phyloP scores from a whole-genome alignment of 1,140 invertebrate species.

The Drosophila arawakana region DNA sequence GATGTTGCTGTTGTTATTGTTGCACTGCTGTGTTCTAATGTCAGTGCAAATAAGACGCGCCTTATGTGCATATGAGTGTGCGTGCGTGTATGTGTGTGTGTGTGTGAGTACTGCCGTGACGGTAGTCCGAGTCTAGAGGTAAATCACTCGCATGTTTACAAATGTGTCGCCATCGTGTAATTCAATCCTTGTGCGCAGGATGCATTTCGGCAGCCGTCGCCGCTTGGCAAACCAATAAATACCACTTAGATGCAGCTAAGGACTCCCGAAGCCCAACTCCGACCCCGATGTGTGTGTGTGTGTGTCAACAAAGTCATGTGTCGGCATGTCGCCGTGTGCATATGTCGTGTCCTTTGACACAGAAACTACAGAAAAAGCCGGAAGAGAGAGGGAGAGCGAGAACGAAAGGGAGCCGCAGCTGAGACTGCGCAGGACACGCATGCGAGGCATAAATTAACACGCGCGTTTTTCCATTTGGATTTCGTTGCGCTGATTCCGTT shows the following conservation, averaged over 20 bases:
- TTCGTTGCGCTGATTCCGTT: constrained; percentile 52
- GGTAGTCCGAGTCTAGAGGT: constrained; percentile 45
- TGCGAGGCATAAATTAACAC: constrained; percentile 66
- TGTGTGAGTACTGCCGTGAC: constrained; percentile 54
- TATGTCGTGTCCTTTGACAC: constrained; percentile 77
- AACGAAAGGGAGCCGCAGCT: constrained; percentile 56
- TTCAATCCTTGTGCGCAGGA: constrained; percentile 76
- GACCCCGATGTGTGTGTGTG: too few species aligned
- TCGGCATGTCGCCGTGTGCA: constrained; percentile 68
- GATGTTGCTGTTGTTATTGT: constrained; percentile 48
- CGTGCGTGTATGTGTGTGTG: not conserved
- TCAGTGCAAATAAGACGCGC: constrained; percentile 74
- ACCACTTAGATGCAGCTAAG: constrained; percentile 68
- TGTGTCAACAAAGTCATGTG: constrained; percentile 81
- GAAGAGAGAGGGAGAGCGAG: constrained; percentile 49
- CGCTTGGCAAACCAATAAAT: constrained; percentile 81
- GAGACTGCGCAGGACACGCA: constrained; percentile 68
- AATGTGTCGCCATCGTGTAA: constrained; percentile 80
- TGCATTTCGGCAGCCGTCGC: constrained; percentile 75
- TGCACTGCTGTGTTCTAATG: constrained; percentile 55
- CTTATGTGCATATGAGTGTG: constrained; percentile 20
- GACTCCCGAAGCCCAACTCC: constrained; percentile 11
- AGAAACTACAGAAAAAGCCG: constrained; percentile 29
- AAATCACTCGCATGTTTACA: constrained; percentile 77
- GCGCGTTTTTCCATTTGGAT: constrained; percentile 22